Base-by-base conservation (phyloP, 1,140 invertebrate species). In the Drosophila murphyi region DNA sequence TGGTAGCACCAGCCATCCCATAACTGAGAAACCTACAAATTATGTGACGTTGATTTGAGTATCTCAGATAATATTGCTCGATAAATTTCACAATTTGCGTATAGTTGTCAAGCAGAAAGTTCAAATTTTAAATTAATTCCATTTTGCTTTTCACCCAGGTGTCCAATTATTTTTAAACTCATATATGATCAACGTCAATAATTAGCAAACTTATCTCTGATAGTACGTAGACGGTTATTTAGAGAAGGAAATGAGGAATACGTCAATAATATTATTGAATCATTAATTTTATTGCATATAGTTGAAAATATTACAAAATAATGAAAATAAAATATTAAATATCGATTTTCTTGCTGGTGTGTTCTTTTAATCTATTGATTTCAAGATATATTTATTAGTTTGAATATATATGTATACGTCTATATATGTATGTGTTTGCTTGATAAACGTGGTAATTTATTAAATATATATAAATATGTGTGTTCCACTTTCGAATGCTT, bases 291-390 rank as follows among this genome's bases (percentile, higher is more conserved):
- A 73, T 73, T 73, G 71, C 64, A 55, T 75, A 70, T 63, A 61
- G 20, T 65, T 50, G 41, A 67, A 76, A 86, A 78, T 72, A 1
- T 78, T 80, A 72, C 31, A 47, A 72, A 73, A 57, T 48, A 69
- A 57, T 59, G 57, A 67, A 71, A 80, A 70, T 62, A 59, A 86
- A 69, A 74, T n/a, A 43, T 34, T 51, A 69, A 48, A 35, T 45
- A 12, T 51, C 37, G 20, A 62, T 60, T 80, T 67, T 50, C 29
- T 55, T 61, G 63, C 47, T 71, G 57, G 5, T 47, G 70, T 54
- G 47, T 59, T 5, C 51, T 4, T 76, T 55, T 43, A 83, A 83
- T 87, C 83, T 88, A 88, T 88, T 87, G 80, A 50, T 78, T 82
- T 78, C 43, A 78, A 81, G 41, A 37, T 76, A 73, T 88, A 72